Evolutionary conservation across 2,797 vertebrate genomes (phyloP), one percentile per base, ranked within the genome.

Genomic region (Loris lydekkerianus): DNA sequence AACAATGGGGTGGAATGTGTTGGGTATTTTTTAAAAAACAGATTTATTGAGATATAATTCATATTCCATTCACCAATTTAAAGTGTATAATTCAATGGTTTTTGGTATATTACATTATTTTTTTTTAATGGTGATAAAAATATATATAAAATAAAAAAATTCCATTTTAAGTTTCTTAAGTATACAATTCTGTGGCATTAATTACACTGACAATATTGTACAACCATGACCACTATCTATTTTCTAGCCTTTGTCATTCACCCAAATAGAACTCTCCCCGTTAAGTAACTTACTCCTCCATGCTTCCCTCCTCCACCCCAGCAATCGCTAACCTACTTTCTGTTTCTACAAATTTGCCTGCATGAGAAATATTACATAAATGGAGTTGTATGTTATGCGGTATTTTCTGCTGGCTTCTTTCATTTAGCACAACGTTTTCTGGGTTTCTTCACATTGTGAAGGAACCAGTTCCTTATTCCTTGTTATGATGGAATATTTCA

Each of bases 181-280:
- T 0, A 0, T 4, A 3, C 0, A 20, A 2, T 25, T 89, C 21
- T 2, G 27, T 0, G 25, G 40, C 8, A 0, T 63, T 29, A 0
- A 6, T 63, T 2, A 21, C 73, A 7, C 0, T 1, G 34, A 25
- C 15, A 1, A 20, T 0, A 6, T 2, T 0, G 0, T 6, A 2
- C 11, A 0, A 5, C 15, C 27, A 0, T 25, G 15, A 1, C 31
- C 15, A 4, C 18, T 0, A 6, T 14, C n/a, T 10, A 15, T 17
- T 53, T 40, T 3, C 56, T 10, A 58, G 29, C 29, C 7, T 10
- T 31, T 29, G 5, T 9, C 31, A 31, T 23, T 27, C 18, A 11
- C 69, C 69, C 20, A 58, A 5, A 10, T 7, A 8, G 73, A 21
- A 17, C 10, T n/a, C 27, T 6, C 20, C 53, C 34, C 25, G 5